Conservation (phyloP, 92 coral and sea anemone species). For the Galaxea fascicularis region DNA sequence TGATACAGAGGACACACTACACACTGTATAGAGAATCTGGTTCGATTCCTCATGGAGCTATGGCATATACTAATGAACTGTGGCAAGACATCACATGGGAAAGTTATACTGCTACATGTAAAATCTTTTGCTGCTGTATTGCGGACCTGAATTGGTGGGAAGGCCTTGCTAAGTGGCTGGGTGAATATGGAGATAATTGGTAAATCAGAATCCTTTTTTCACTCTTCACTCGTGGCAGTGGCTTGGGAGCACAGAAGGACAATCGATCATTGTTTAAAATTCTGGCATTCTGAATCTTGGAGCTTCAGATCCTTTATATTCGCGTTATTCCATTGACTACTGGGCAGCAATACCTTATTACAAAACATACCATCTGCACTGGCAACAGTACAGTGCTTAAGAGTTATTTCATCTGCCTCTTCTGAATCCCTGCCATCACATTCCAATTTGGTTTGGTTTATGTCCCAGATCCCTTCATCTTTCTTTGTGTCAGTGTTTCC, state of each 20-base stretch:
- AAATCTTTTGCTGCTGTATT: slow-evolving; percentile 7
- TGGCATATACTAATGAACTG: slow-evolving; percentile 22
- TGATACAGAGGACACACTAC: slow-evolving; percentile 12
- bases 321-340: slow-evolving; percentile 11
- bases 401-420: neutral
- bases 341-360: slow-evolving; percentile 16
- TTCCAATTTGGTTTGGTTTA: neutral
- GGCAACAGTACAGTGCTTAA: slow-evolving; percentile 12
- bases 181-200: neutral
- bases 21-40: slow-evolving; percentile 23
- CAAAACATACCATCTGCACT: slow-evolving; percentile 33
- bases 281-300: neutral
- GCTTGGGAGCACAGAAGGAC: neutral
- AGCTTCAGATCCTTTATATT: neutral
- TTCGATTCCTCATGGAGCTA: slow-evolving; percentile 1
- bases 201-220: slow-evolving; percentile 2
- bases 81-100: slow-evolving; percentile 19
- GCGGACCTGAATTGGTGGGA: slow-evolving; percentile 18
- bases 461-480: neutral
- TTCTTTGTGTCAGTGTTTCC: neutral
- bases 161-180: slow-evolving; percentile 16
- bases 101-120: slow-evolving; percentile 1
- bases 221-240: neutral
- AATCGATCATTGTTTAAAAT: neutral
- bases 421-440: neutral